A percentile compares a stretch with the other conserved stretches of the same genome.
Evolutionary conservation across 2,113 vertebrate species (phyloP).

Genomic region (Vanacampus margaritifer): DNA sequence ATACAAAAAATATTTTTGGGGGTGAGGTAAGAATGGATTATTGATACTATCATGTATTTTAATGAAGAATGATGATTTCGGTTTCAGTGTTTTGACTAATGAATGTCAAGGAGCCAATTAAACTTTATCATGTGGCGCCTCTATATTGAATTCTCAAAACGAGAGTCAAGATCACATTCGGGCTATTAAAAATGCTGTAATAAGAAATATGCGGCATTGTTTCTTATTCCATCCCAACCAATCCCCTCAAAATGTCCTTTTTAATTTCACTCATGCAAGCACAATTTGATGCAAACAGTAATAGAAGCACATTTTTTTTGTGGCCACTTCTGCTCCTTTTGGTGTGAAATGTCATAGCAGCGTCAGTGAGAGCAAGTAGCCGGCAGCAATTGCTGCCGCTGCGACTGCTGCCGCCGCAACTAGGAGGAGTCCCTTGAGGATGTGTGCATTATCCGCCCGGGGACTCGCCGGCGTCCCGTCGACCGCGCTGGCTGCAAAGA

Average conservation of each 20-base stretch:
- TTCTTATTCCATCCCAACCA: not conserved
- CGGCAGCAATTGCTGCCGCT: not conserved
- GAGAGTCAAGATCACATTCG: not conserved
- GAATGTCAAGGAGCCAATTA: not conserved
- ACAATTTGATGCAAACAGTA: not conserved
- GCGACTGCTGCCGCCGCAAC: not conserved
- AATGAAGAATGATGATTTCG: too few relatives aligned
- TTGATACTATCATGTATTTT: too few relatives aligned
- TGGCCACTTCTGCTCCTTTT: not conserved
- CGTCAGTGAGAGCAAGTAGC: not conserved
- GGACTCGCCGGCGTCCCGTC: not conserved
- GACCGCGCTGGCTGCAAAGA: not conserved
- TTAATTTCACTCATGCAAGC: not conserved
- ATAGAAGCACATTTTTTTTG: not conserved
- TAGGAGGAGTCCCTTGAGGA: not conserved
- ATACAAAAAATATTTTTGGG: too few relatives aligned
- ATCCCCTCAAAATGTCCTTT: not conserved
- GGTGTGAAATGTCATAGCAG: not conserved
- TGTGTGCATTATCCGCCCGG: not conserved
- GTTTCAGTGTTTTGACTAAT: not conserved
- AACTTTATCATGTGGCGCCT: not conserved
- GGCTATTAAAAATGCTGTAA: slow-evolving; percentile 1
- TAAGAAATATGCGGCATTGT: not conserved
- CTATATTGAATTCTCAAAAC: not conserved
- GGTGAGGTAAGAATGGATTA: too few relatives aligned